These are phyloP conservation scores for Poecilia picta DNA, from an alignment of 2,797 vertebrate genomes.

Conservation along the genomic window DNA sequence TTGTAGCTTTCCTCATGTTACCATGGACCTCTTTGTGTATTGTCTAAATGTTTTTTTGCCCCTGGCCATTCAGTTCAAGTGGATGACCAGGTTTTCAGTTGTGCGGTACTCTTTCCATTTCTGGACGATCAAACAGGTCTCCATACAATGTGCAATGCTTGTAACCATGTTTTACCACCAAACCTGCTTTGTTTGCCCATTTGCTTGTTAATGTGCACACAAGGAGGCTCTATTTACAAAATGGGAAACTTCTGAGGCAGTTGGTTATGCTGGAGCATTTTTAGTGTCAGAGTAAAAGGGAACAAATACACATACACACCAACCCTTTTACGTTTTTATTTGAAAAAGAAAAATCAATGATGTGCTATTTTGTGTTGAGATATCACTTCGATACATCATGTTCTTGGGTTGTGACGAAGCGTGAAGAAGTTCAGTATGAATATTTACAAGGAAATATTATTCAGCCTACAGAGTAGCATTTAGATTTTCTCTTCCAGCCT, in stretches of 20 bases:
- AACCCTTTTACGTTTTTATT: not conserved
- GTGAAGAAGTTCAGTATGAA: not conserved
- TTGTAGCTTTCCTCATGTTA: not conserved
- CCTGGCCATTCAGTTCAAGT: not conserved
- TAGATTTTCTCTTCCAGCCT: not conserved
- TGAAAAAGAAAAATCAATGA: not conserved
- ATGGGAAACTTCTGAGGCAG: not conserved
- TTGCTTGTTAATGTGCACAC: not conserved
- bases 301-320: not conserved
- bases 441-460: not conserved
- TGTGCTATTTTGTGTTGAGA: not conserved
- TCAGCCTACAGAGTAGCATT: not conserved
- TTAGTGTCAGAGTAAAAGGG: not conserved
- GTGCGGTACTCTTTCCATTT: not conserved
- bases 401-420: not conserved
- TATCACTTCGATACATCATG: not conserved
- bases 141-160: not conserved
- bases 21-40: not conserved
- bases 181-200: not conserved
- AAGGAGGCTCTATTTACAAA: not conserved
- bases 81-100: not conserved
- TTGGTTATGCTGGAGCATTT: not conserved
- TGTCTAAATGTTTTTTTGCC: not conserved
- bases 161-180: not conserved
- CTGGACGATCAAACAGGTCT: not conserved